phyloP scores from a whole-genome alignment of 2,113 vertebrate species.

The Aptenodytes patagonicus region DNA sequence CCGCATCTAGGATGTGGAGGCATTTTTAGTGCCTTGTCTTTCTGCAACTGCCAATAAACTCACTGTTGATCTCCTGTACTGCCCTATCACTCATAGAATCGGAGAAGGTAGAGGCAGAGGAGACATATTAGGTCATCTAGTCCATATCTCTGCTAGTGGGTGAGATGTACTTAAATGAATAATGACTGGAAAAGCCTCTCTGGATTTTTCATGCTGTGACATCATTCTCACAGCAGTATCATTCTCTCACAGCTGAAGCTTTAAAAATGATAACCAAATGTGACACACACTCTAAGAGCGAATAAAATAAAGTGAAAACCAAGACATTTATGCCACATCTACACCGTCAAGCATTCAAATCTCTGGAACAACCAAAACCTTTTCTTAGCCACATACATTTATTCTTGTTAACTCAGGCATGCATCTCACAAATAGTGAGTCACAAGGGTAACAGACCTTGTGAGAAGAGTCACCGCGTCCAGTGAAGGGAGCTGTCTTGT shows the following conservation, averaged over 20 bases:
- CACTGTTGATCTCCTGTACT: not conserved
- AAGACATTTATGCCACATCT: not conserved
- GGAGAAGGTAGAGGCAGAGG: not conserved
- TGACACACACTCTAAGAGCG: not conserved
- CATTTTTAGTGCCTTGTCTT: not conserved
- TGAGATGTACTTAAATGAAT: not conserved
- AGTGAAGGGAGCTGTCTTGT: not conserved
- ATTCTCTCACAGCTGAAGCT: not conserved
- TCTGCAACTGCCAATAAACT: not conserved
- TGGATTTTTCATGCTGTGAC: not conserved
- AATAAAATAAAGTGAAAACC: not conserved
- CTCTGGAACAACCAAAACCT: not conserved
- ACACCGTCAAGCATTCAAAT: not conserved
- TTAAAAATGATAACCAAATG: not conserved
- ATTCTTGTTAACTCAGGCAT: not conserved
- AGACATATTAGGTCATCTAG: not conserved
- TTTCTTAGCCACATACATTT: not conserved
- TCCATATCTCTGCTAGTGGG: not conserved
- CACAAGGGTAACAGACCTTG: not conserved
- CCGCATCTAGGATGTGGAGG: not conserved
- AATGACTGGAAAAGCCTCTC: not conserved
- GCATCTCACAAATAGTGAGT: not conserved
- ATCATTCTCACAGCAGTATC: not conserved
- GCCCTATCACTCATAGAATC: not conserved
- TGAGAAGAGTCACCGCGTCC: not conserved